Base-by-base conservation (phyloP, 2,888 invertebrate genomes). In the Steinernema carpocapsae region DNA sequence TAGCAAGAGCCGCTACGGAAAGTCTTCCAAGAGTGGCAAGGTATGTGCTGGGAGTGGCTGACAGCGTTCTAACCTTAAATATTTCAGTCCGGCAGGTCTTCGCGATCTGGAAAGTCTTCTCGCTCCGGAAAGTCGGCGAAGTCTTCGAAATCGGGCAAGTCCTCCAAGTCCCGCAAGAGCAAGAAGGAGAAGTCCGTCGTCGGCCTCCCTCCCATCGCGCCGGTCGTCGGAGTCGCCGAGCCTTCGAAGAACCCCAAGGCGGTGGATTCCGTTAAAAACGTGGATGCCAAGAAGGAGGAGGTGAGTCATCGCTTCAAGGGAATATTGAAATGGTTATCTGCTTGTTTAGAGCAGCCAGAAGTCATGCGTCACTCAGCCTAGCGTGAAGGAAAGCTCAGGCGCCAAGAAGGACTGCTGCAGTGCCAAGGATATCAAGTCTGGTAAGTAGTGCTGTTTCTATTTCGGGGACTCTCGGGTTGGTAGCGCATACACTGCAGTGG, bases 151-250 rank as follows among this genome's bases (percentile, higher is more conserved):
- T 64, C 64, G 4, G 22, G 26, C 17, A 64, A 32, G 17, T 52
- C 52, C 12, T 52, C 52, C 19, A 52, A 52, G 12, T 52, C 52
- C 24, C 3, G 19, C 19, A 37, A 37, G 37, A 64, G 64, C 64
- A 64, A 64, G 64, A 64, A 64, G 64, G 64, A 64, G 17, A 14
- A 64, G 37, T 17, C 64, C 32, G 64, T 64, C 6, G 64, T 17
- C 29, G 64, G 64, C 1, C 64, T 64, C 19, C 64, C 64, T 17
- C 64, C 64, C 14, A 64, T 64, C 26, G 64, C 64, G 10, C 64
- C 64, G 14, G 64, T 64, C 17, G 32, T 64, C 12, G 64, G 64
- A 32, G 2, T 32, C 29, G 1, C 14, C 4, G 37, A 37, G 10
- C 37, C 37, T 37, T 3, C 37, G 37, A 37, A 37, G 37, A 37